Conservation (phyloP, 2,888 invertebrate genomes). For the Junonia oenone region DNA sequence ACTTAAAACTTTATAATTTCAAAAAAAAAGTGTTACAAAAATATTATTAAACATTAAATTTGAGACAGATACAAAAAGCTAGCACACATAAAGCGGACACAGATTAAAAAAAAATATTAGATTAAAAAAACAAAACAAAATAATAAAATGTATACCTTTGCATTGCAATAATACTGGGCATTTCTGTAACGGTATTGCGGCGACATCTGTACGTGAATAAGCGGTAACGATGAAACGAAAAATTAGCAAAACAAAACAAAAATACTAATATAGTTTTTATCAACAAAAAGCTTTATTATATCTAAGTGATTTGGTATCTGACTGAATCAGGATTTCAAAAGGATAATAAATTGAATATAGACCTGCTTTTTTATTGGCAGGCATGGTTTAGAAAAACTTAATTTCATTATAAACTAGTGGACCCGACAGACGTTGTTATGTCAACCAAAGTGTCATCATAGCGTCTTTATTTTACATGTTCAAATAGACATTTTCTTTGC, state of each 20-base stretch:
- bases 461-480: too few relatives aligned
- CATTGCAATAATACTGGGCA: constrained; percentile 68
- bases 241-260: constrained; percentile 32
- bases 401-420: too few relatives aligned
- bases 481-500: too few relatives aligned
- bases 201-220: constrained; percentile 62
- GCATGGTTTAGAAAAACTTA: too few relatives aligned
- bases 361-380: background rate
- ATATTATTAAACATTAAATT: background rate
- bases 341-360: background rate
- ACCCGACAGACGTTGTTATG: too few relatives aligned
- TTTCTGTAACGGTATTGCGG: constrained; percentile 70
- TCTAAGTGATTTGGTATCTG: background rate
- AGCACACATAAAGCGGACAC: background rate
- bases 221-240: constrained; percentile 35
- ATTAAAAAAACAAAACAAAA: constrained; percentile 31
- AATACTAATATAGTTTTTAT: constrained; percentile 14
- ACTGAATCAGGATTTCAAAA: background rate
- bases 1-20: background rate
- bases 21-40: background rate
- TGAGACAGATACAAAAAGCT: background rate
- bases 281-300: background rate
- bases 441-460: too few relatives aligned
- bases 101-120: constrained; percentile 27
- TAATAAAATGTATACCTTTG: constrained; percentile 57